These are phyloP conservation scores for Mormyrus iriodes DNA, from an alignment of 2,113 vertebrate genomes.

Conservation along the genomic window DNA sequence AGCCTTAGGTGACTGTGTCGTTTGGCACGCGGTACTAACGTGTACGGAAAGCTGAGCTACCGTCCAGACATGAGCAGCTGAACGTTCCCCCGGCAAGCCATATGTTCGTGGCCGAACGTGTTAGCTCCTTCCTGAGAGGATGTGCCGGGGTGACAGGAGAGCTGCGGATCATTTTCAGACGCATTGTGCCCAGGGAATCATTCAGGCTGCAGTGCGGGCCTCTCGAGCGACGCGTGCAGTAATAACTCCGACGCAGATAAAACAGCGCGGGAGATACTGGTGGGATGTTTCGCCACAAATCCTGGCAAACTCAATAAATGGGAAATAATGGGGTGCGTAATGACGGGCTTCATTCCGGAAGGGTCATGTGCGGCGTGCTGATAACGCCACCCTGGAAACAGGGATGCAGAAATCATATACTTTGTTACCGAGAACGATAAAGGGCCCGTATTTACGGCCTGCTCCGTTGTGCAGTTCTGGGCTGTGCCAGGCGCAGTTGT, in stretches of 20 bases:
- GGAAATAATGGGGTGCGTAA: constrained; percentile 10
- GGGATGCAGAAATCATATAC: background rate
- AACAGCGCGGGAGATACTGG: constrained; percentile 13
- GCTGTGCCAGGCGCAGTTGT: background rate
- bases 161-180: background rate
- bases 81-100: background rate
- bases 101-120: background rate
- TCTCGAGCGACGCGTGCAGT: constrained; percentile 6
- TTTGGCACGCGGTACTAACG: background rate
- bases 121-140: background rate
- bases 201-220: background rate
- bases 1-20: background rate
- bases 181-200: background rate
- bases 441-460: background rate
- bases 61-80: background rate
- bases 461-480: background rate
- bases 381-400: background rate
- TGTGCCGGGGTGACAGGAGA: background rate
- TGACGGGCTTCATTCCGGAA: constrained; percentile 2
- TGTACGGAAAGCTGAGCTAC: background rate
- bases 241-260: constrained; percentile 60
- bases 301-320: constrained; percentile 6
- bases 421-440: background rate
- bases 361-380: constrained; percentile 13
- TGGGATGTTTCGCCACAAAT: constrained; percentile 24